Conservation (phyloP, 2,888 invertebrate genomes). For the Melinaea marsaeus region DNA sequence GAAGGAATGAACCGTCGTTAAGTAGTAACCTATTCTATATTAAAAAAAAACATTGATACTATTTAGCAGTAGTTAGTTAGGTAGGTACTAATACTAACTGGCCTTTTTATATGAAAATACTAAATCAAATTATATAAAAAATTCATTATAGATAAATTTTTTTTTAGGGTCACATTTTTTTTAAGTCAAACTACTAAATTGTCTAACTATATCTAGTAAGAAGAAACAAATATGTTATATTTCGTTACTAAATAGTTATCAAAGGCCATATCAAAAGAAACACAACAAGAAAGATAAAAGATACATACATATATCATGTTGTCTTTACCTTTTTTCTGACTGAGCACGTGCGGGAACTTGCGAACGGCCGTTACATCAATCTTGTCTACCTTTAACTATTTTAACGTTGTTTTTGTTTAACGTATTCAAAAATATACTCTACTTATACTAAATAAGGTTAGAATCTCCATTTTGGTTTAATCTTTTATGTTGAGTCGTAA, state of each 20-base stretch:
- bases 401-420: slow-evolving; percentile 47
- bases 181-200: no score
- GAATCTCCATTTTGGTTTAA: slow-evolving; percentile 31
- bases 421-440: slow-evolving; percentile 37
- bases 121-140: no score
- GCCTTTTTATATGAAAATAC: no score
- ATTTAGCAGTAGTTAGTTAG: no score
- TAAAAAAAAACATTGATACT: no score
- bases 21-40: no score
- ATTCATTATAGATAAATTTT: no score
- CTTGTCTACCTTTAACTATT: slow-evolving; percentile 64
- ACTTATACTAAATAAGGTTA: slow-evolving; percentile 33
- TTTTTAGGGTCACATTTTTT: no score
- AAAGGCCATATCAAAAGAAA: not conserved
- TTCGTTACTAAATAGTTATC: not conserved
- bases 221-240: no score
- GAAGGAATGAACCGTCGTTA: no score
- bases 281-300: not conserved
- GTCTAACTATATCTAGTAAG: no score
- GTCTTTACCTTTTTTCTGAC: slow-evolving; percentile 22
- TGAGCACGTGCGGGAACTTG: slow-evolving; percentile 68
- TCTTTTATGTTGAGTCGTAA: slow-evolving; percentile 39
- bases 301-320: slow-evolving; percentile 10
- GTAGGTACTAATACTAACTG: no score
- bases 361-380: slow-evolving; percentile 71